Base-by-base conservation (phyloP, 2,113 vertebrate genomes). In the Chloebia gouldiae region DNA sequence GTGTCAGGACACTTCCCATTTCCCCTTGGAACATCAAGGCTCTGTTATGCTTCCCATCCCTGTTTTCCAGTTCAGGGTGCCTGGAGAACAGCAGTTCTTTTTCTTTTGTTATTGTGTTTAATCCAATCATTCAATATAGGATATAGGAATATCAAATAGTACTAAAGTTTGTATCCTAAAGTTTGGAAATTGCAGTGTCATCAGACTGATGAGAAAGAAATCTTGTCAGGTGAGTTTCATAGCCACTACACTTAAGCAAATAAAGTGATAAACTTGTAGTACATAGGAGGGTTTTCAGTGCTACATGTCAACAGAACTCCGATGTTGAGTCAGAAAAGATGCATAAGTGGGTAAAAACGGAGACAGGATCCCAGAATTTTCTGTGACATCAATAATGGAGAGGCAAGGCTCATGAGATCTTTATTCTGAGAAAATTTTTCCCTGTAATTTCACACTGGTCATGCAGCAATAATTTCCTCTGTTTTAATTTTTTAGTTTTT, bases 111-210 rank as follows among this genome's bases (percentile, higher is more conserved):
- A 7, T 3, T 50, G 8, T 44, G 11, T 30, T 73, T 33, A 10
- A 6, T 10, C 4, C 8, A 22, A 54, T 44, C 19, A 51, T 20
- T 28, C 9, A 39, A 37, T 15, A 78, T 44, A 64, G 28, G 7
- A 21, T 22, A 20, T 11, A 64, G 42, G 9, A 64, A n/a, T 22
- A 71, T 11, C 3, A 70, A 65, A 27, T 45, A 0, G 1, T 40
- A 20, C 19, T 30, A 22, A n/a, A 33, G 4, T 64, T 49, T 49
- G 11, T 18, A 4, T 49, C 18, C 39, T 27, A 42, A 54, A 47
- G 5, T 66, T 8, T 57, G 39, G 35, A 66, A 39, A 42, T 24
- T 2, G 2, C 1, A 4, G 12, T 31, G 19, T 25, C 4, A 1
- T 33, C 15, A 61, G 40, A 14, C 22, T 72, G 49, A 31, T 25